Conservation (phyloP, 1,140 invertebrate genomes). For the Ooceraea biroi region DNA sequence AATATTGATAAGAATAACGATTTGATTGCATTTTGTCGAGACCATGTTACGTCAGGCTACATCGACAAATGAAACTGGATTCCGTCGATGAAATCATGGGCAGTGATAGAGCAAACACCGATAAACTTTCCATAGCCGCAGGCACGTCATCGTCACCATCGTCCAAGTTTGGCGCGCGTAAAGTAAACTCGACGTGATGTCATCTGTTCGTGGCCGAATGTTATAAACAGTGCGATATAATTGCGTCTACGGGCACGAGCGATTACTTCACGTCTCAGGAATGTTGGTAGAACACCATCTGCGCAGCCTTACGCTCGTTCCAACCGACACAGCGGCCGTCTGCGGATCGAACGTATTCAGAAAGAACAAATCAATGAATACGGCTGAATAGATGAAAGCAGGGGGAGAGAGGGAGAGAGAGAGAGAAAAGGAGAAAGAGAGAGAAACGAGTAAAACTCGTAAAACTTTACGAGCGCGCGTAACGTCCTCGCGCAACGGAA, state of each 20-base stretch:
- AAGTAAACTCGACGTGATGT: conserved; percentile 55
- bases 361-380: conserved; percentile 19
- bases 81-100: not conserved
- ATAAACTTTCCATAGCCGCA: conserved; percentile 35
- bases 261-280: conserved; percentile 34
- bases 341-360: not conserved
- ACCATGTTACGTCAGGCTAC: not conserved
- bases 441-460: not conserved
- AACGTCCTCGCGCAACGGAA: not conserved
- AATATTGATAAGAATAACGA: not conserved
- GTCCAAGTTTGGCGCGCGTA: conserved; percentile 15
- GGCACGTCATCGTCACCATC: conserved; percentile 4
- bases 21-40: not conserved
- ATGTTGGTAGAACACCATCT: conserved; percentile 9
- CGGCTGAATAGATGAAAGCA: not conserved
- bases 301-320: not conserved
- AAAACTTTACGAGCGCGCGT: conserved; percentile 31
- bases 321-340: not conserved
- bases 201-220: conserved; percentile 25
- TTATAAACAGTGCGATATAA: conserved; percentile 40
- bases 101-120: conserved; percentile 4
- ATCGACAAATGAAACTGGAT: conserved; percentile 1
- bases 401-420: not conserved
- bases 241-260: conserved; percentile 40
- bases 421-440: not conserved